Percentiles rank a stretch among this genome's conserved stretches.
phyloP scores from a whole-genome alignment of 2,113 vertebrate species.

The Anguilla japonica region DNA sequence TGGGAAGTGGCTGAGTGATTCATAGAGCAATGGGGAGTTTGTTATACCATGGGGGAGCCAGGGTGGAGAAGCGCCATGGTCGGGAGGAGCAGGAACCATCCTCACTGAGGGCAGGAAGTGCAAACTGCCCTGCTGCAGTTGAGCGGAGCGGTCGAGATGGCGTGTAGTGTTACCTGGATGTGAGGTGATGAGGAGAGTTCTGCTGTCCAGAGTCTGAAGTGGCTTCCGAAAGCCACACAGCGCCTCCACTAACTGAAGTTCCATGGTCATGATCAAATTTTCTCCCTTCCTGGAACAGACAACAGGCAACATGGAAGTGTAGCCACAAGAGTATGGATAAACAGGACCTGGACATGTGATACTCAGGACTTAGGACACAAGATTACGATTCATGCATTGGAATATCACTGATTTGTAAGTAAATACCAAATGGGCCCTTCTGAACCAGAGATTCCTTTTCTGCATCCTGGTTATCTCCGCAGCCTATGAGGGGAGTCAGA shows the following conservation, averaged over 20 bases:
- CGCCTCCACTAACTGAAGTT: slow-evolving; percentile 91
- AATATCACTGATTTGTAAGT: not conserved
- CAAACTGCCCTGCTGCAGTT: no score
- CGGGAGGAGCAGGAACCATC: no score
- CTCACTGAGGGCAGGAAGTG: no score
- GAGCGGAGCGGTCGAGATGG: no score
- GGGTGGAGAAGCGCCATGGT: no score
- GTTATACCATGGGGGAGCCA: no score
- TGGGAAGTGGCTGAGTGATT: no score
- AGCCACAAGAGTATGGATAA: not conserved
- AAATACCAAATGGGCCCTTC: not conserved
- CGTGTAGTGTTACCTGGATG: slow-evolving; percentile 78
- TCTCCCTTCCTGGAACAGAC: slow-evolving; percentile 72
- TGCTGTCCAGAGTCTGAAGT: slow-evolving; percentile 84
- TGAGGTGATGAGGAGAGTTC: slow-evolving; percentile 89
- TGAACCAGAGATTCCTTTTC: not conserved
- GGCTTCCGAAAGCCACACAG: slow-evolving; percentile 93
- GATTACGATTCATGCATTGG: no score
- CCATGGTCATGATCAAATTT: slow-evolving; percentile 86
- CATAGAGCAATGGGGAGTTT: no score
- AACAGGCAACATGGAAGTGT: not conserved
- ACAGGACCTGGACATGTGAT: not conserved
- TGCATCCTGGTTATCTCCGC: not conserved
- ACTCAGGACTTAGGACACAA: no score
- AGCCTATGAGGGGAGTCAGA: not conserved